These are phyloP conservation scores for Idaea biselata DNA, from an alignment of 2,888 invertebrate genomes.

Conservation along the genomic window DNA sequence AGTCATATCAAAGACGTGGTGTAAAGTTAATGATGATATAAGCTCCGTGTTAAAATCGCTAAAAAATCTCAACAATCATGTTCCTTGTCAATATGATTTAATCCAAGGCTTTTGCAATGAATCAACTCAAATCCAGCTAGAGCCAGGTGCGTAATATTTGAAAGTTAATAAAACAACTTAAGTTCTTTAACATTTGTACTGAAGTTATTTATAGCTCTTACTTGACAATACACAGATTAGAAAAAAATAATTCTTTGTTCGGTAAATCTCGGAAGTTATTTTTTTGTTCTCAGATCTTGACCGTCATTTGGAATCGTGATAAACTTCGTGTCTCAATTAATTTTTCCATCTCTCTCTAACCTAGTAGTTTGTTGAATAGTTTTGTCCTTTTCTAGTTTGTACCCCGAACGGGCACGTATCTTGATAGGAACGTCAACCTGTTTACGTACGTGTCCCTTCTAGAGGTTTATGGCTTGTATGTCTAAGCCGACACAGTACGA, in stretches of 20 bases:
- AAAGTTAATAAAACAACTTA: background rate
- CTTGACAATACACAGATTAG: background rate
- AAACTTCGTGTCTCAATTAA: slow-evolving; percentile 33
- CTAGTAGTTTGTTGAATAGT: slow-evolving; percentile 22
- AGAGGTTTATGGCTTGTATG: slow-evolving; percentile 27
- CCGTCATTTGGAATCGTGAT: slow-evolving; percentile 42
- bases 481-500: slow-evolving; percentile 15
- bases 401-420: slow-evolving; percentile 40
- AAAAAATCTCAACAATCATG: background rate
- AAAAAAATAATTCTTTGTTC: background rate
- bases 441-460: slow-evolving; percentile 41
- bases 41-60: background rate
- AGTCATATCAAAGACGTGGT: background rate
- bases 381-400: slow-evolving; percentile 39
- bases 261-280: background rate
- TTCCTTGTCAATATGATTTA: background rate
- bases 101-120: background rate
- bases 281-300: slow-evolving; percentile 26
- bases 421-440: slow-evolving; percentile 61
- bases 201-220: background rate
- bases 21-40: background rate
- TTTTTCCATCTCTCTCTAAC: slow-evolving; percentile 36
- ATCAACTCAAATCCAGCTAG: background rate
- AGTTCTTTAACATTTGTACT: background rate
- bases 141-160: background rate